Evolutionary conservation across 2,888 invertebrate genomes (phyloP).

Genomic region (Melanostoma scalare): DNA sequence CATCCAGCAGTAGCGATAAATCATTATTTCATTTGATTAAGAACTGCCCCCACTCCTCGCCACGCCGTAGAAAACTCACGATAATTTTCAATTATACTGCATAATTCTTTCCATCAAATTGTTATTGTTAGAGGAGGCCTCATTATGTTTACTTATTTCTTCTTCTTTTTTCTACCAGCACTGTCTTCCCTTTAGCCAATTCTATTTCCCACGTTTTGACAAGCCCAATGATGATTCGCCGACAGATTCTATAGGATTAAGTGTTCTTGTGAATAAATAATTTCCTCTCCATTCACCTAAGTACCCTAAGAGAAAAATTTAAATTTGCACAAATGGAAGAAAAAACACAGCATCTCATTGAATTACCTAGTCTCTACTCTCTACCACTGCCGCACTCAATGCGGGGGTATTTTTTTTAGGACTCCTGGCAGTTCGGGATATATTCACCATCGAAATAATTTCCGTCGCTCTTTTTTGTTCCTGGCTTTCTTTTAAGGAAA

Average conservation of each 20-base stretch:
- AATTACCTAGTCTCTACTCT: conserved; percentile 45
- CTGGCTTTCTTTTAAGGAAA: conserved; percentile 13
- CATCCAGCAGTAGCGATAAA: too few species aligned
- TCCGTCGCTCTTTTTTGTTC: conserved; percentile 21
- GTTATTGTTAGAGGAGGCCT: conserved; percentile 42
- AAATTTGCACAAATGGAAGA: conserved; percentile 6
- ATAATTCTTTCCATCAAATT: conserved; percentile 59
- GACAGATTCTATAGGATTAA: conserved; percentile 61
- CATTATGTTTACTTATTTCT: conserved; percentile 13
- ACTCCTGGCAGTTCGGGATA: conserved; percentile 33
- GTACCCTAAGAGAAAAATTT: conserved; percentile 11
- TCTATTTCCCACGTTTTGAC: conserved; percentile 6
- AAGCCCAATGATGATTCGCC: conserved; percentile 40
- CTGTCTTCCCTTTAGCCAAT: too few species aligned
- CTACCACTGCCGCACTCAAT: conserved; percentile 27
- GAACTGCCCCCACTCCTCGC: too few species aligned
- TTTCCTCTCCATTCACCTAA: conserved; percentile 60
- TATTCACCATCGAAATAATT: conserved; percentile 10
- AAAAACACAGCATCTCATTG: conserved; percentile 50
- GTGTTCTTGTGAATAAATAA: conserved; percentile 70
- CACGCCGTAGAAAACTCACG: conserved; percentile 14
- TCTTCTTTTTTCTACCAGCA: too few species aligned
- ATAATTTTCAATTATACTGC: conserved; percentile 58
- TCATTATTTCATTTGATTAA: too few species aligned
- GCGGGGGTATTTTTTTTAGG: conserved; percentile 17